Conservation (phyloP, 1,140 invertebrate genomes). For the Oryctes rhinoceros region DNA sequence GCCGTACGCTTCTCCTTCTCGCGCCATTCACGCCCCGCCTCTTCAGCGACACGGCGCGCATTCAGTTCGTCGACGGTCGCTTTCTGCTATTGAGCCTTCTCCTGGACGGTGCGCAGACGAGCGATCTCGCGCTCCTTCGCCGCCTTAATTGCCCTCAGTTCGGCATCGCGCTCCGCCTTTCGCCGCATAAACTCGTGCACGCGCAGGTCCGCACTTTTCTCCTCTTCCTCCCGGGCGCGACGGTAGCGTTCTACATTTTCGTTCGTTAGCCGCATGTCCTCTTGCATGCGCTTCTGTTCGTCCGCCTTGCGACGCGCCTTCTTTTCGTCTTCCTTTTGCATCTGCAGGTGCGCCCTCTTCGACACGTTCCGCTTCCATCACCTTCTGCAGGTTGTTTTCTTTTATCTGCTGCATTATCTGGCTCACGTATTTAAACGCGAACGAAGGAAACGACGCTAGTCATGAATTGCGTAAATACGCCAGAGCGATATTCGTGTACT, state of each 20-base stretch:
- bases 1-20: constrained; percentile 59
- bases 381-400: constrained; percentile 67
- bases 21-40: constrained; percentile 61
- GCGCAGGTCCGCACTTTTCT: constrained; percentile 68
- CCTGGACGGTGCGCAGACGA: constrained; percentile 61
- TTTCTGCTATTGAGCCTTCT: constrained; percentile 59
- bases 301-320: constrained; percentile 60
- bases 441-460: not conserved
- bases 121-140: constrained; percentile 65
- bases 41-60: constrained; percentile 59
- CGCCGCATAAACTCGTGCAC: constrained; percentile 68
- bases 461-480: no score
- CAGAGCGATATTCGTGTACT: no score
- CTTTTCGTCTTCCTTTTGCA: constrained; percentile 65
- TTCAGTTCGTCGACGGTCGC: constrained; percentile 60
- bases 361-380: constrained; percentile 70
- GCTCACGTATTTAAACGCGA: constrained; percentile 49
- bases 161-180: constrained; percentile 68
- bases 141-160: constrained; percentile 61
- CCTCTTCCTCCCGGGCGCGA: constrained; percentile 67
- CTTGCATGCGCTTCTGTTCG: constrained; percentile 61
- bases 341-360: constrained; percentile 66
- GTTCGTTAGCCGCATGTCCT: constrained; percentile 67
- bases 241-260: constrained; percentile 67
- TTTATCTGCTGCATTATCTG: constrained; percentile 66